These are phyloP conservation scores for Anguilla rostrata DNA, from an alignment of 2,113 vertebrate species.

Conservation along the genomic window DNA sequence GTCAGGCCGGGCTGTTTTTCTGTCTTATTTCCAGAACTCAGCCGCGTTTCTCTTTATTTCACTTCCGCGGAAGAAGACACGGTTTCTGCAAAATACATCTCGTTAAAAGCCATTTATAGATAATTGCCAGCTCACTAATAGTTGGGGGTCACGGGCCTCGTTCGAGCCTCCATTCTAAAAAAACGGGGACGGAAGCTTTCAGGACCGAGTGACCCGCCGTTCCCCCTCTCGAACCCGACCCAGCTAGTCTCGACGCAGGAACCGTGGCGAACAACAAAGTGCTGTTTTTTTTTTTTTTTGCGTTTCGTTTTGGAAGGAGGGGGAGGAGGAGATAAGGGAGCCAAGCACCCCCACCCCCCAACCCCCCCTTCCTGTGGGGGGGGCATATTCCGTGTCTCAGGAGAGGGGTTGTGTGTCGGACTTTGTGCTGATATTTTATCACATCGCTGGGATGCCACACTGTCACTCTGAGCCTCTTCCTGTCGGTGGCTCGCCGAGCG, in stretches of 20 bases:
- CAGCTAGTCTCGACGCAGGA: neutral
- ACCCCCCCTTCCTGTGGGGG: neutral
- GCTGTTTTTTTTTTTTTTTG: too few relatives aligned
- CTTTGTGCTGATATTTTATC: conserved; percentile 37
- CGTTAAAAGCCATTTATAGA: too few relatives aligned
- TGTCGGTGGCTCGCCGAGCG: conserved; percentile 49
- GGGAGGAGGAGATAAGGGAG: neutral
- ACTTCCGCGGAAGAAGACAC: too few relatives aligned
- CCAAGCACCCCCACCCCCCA: neutral
- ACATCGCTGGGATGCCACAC: conserved; percentile 43
- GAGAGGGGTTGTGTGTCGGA: conserved; percentile 28
- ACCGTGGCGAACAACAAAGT: too few relatives aligned
- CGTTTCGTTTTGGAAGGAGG: neutral
- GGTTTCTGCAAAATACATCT: too few relatives aligned
- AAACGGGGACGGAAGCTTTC: too few relatives aligned
- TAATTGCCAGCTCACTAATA: too few relatives aligned
- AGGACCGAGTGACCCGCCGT: too few relatives aligned
- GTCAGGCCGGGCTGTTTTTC: neutral
- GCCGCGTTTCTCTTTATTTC: neutral
- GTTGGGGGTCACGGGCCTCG: too few relatives aligned
- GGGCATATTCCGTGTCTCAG: neutral
- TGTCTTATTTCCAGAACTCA: neutral
- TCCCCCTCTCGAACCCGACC: neutral
- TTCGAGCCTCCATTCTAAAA: too few relatives aligned
- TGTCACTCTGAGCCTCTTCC: conserved; percentile 35